Evolutionary conservation across 2,888 invertebrate species (phyloP).

Genomic region (Philereme vetulata): DNA sequence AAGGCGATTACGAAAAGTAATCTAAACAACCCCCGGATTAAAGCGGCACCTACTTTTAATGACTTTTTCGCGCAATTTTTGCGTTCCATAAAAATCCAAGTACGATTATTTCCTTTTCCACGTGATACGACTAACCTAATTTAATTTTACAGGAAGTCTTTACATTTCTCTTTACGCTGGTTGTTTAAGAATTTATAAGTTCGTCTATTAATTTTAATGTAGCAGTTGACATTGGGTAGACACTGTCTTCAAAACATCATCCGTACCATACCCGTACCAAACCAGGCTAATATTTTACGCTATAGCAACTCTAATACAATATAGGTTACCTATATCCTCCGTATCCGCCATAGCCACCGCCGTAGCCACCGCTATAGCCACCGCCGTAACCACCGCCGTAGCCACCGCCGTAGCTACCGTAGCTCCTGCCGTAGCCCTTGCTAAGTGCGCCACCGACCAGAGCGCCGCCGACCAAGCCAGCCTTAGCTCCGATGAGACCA

Average conservation of each 20-base stretch:
- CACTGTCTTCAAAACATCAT: too few relatives aligned
- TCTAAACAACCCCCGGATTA: slow-evolving; percentile 33
- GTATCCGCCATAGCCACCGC: slow-evolving; percentile 46
- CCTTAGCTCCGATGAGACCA: slow-evolving; percentile 63
- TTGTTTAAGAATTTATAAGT: background rate
- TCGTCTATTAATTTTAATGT: too few relatives aligned
- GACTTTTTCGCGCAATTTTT: slow-evolving; percentile 26
- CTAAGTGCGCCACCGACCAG: slow-evolving; percentile 54
- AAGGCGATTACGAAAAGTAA: slow-evolving; percentile 32
- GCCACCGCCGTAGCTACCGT: slow-evolving; percentile 37
- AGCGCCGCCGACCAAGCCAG: slow-evolving; percentile 69
- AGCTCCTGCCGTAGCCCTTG: slow-evolving; percentile 48
- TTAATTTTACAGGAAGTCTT: slow-evolving; percentile 12
- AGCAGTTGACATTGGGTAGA: too few relatives aligned
- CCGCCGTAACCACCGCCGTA: slow-evolving; percentile 37
- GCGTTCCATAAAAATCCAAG: slow-evolving; percentile 23
- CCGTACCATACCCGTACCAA: too few relatives aligned
- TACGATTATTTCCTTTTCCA: slow-evolving; percentile 23
- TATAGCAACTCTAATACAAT: too few relatives aligned
- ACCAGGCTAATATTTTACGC: too few relatives aligned
- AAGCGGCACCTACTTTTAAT: slow-evolving; percentile 31
- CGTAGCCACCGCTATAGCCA: slow-evolving; percentile 5
- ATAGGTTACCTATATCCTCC: slow-evolving; percentile 28
- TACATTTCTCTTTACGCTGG: background rate
- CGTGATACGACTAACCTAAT: slow-evolving; percentile 14